phyloP scores from a whole-genome alignment of 2,888 invertebrate genomes.

The Cylindroiulus punctatus region DNA sequence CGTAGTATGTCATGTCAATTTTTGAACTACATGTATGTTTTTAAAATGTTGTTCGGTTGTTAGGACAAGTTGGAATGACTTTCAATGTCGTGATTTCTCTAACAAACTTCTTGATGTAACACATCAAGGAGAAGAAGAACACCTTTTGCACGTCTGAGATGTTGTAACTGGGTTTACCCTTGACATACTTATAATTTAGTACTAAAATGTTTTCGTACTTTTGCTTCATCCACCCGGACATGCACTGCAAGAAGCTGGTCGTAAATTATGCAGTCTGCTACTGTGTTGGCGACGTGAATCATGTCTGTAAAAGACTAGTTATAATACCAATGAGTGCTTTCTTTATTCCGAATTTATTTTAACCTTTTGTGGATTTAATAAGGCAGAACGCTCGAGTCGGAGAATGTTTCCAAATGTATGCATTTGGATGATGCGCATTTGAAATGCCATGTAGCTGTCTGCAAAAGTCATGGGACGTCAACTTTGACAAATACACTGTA shows the following conservation, averaged over 20 bases:
- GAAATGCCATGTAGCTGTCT: neutral
- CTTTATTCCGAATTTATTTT: conserved; percentile 11
- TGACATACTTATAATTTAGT: neutral
- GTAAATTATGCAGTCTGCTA: conserved; percentile 1
- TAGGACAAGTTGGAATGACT: too few relatives aligned
- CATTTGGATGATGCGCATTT: neutral
- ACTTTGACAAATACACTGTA: neutral
- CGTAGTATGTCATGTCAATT: too few relatives aligned
- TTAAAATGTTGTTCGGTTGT: too few relatives aligned
- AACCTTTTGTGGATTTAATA: neutral
- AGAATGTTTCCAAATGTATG: conserved; percentile 4
- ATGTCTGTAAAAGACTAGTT: neutral
- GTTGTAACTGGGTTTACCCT: neutral
- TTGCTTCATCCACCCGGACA: neutral
- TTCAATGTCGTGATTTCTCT: too few relatives aligned
- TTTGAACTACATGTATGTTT: too few relatives aligned
- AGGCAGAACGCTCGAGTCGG: neutral
- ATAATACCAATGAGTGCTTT: neutral
- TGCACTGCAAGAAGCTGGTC: neutral
- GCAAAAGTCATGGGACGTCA: neutral
- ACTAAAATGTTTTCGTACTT: neutral
- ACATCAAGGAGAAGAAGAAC: neutral
- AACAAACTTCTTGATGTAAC: too few relatives aligned
- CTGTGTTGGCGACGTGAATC: neutral
- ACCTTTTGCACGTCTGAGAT: neutral